Evolutionary conservation across 2,113 vertebrate species (phyloP), one percentile per base, ranked within the genome.

Genomic region (Embiotoca jacksoni): DNA sequence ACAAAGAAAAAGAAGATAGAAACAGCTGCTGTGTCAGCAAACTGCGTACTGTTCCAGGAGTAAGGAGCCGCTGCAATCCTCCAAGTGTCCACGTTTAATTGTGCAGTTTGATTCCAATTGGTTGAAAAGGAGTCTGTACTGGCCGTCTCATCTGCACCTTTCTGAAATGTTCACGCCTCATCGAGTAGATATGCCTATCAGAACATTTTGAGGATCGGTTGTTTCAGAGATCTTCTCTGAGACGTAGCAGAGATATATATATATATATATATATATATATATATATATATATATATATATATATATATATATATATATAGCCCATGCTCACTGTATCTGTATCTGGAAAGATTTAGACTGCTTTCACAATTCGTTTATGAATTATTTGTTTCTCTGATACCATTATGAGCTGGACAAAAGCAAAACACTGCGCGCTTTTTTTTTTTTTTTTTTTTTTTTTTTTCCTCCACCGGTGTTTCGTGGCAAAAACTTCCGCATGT

Each of bases 21-120:
- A 68, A 30, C 61, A 23, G 6, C 2, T 6, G 55, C 70, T 67
- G 64, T 64, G 57, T 85, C 64, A 49, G 72, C 55, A 67, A 35
- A 84, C 4, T 80, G 37, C 57, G 54, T 23, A 33, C 61, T 32
- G 31, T 37, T 55, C 54, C 15, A 16, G 50, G 52, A 36, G 68
- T 0, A 41, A 15, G 72, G 23, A 23, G 23, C 23, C 23, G 23
- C 23, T 23, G 23, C 68, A 47, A 8, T 61, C 53, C 39, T 37
- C 37, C 52, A 55, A 62, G 80, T 31, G 49, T 13, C 36, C 57
- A 30, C n/a, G 23, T 62, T 47, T 31, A 52, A 53, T 37, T 61
- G 23, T 23, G 23, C 23, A 23, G 23, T 44, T 9, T 13, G 41
- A 44, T 55, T 66, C 59, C 56, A 49, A 64, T 71, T 44, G 46